phyloP scores from a whole-genome alignment of 1,140 invertebrate genomes.

The Musca domestica region DNA sequence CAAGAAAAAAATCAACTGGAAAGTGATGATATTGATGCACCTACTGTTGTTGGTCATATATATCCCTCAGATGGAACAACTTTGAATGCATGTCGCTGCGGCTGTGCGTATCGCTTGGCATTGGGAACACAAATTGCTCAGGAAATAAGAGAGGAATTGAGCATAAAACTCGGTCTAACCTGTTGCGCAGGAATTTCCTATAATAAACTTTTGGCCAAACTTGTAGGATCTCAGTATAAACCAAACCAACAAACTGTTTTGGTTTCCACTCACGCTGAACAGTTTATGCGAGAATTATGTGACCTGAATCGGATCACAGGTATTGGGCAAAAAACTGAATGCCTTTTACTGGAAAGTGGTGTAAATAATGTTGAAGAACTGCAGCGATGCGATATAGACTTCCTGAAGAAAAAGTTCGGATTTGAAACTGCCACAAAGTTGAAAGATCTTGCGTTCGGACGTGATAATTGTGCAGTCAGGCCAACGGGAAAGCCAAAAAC shows the following conservation, averaged over 20 bases:
- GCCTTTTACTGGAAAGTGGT: conserved; percentile 62
- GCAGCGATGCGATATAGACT: conserved; percentile 61
- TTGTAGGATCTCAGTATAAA: conserved; percentile 70
- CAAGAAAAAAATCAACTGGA: conserved; percentile 20
- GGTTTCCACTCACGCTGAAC: conserved; percentile 64
- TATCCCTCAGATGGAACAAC: conserved; percentile 56
- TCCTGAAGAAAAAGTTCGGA: conserved; percentile 63
- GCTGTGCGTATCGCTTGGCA: conserved; percentile 65
- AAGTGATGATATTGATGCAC: conserved; percentile 31
- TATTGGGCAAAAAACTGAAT: conserved; percentile 67
- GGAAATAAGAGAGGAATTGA: conserved; percentile 68
- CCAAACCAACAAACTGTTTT: conserved; percentile 79
- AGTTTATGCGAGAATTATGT: conserved; percentile 64
- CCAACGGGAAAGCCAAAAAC: conserved; percentile 65
- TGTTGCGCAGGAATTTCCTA: conserved; percentile 79
- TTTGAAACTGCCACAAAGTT: conserved; percentile 66
- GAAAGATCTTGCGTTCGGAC: conserved; percentile 67
- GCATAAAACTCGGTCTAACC: conserved; percentile 67
- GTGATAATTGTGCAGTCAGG: conserved; percentile 69
- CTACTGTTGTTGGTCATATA: conserved; percentile 58
- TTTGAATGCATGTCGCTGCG: conserved; percentile 65
- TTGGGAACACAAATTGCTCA: conserved; percentile 67
- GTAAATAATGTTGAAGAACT: conserved; percentile 66
- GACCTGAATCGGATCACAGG: conserved; percentile 67
- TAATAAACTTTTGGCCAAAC: conserved; percentile 80